Percentiles rank a stretch among this genome's conserved stretches.
phyloP scores from a whole-genome alignment of 2,113 vertebrate species.

The Mobula birostris region DNA sequence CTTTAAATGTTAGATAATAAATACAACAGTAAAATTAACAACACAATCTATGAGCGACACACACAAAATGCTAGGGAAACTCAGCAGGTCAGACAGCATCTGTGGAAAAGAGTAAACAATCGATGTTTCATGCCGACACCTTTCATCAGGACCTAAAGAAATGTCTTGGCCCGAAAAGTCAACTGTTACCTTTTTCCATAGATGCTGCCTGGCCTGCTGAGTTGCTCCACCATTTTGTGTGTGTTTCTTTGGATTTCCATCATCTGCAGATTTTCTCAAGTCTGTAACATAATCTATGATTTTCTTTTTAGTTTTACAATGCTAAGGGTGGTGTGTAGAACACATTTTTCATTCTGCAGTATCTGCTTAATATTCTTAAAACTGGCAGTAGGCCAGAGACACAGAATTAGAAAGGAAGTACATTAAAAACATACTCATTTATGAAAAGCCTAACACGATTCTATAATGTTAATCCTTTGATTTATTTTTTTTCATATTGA shows the following conservation, averaged over 20 bases:
- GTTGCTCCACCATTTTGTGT: too few species aligned
- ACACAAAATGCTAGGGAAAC: too few species aligned
- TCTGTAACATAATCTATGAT: not conserved
- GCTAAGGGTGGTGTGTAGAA: not conserved
- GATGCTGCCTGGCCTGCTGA: too few species aligned
- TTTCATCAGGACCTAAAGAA: too few species aligned
- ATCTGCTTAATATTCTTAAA: not conserved
- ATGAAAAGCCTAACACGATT: not conserved
- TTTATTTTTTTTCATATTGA: not conserved
- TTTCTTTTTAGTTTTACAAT: not conserved
- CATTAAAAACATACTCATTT: not conserved
- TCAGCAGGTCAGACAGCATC: too few species aligned
- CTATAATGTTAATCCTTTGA: not conserved
- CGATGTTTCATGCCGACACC: too few species aligned
- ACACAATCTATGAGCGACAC: not conserved
- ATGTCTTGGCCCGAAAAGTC: too few species aligned
- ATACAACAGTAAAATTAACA: not conserved
- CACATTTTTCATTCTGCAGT: not conserved
- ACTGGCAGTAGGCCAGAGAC: not conserved
- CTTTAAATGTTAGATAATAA: slow-evolving; percentile 4
- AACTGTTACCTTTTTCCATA: too few species aligned
- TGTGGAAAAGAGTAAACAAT: too few species aligned
- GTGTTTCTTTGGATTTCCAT: too few species aligned
- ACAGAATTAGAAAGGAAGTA: not conserved
- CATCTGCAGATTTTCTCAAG: too few species aligned